Percentiles rank a stretch among this genome's conserved stretches.
Evolutionary conservation across 1,140 invertebrate genomes (phyloP).

Genomic region (Coptotermes formosanus): DNA sequence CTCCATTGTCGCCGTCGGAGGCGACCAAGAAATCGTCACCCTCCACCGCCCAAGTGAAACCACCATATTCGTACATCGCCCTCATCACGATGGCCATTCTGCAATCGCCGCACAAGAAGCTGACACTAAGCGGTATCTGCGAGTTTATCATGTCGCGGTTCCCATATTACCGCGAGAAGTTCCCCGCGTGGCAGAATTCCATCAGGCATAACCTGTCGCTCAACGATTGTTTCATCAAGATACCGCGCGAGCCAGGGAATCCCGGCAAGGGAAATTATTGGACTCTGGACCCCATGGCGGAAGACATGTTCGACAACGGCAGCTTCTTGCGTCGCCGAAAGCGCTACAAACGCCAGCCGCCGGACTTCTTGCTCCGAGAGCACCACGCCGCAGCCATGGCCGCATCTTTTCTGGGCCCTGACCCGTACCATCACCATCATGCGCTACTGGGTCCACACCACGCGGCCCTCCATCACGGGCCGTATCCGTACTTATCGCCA

Average conservation of each 20-base stretch:
- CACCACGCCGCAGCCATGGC: conserved; percentile 45
- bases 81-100: conserved; percentile 97
- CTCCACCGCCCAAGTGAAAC: conserved; percentile 66
- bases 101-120: conserved; percentile 94
- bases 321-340: conserved; percentile 93
- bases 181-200: conserved; percentile 95
- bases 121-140: conserved; percentile 96
- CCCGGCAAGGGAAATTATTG: conserved; percentile 99
- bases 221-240: conserved; percentile 99
- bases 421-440: conserved; percentile 43
- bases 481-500: conserved; percentile 49
- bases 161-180: conserved; percentile 93
- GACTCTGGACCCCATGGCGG: conserved; percentile 94
- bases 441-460: conserved; percentile 39
- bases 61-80: conserved; percentile 97
- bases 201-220: conserved; percentile 96
- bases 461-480: conserved; percentile 42
- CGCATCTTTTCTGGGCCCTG: conserved; percentile 49
- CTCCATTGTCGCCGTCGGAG: conserved; percentile 24
- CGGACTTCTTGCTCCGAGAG: conserved; percentile 53
- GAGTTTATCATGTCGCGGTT: conserved; percentile 99
- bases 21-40: conserved; percentile 36
- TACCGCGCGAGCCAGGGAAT: conserved; percentile 95
- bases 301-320: conserved; percentile 99
- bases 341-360: conserved; percentile 85